Evolutionary conservation across 2,797 vertebrate genomes (phyloP).

Genomic region (Morelia viridis): DNA sequence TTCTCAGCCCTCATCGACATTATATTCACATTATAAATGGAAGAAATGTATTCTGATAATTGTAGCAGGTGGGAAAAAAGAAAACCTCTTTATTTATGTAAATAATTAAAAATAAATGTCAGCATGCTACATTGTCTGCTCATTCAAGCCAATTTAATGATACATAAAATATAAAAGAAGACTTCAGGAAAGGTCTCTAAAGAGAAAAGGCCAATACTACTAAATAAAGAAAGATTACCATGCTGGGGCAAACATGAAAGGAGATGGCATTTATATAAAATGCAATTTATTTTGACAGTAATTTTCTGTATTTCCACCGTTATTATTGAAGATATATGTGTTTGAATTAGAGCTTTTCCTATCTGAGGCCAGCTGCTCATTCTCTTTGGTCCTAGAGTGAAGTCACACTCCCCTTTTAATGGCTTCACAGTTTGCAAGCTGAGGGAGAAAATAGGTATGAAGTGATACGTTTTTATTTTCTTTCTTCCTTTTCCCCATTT

Average conservation of each 20-base stretch:
- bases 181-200: constrained; percentile 66
- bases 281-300: constrained; percentile 68
- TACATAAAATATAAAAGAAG: constrained; percentile 63
- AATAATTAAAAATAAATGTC: constrained; percentile 73
- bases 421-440: constrained; percentile 60
- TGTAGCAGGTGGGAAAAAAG: constrained; percentile 54
- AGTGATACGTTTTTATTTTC: constrained; percentile 60
- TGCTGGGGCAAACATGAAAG: constrained; percentile 58
- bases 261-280: constrained; percentile 70
- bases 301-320: constrained; percentile 68
- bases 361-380: constrained; percentile 54
- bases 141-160: constrained; percentile 68
- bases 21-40: constrained; percentile 49
- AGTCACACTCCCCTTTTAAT: constrained; percentile 63
- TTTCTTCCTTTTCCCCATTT: constrained; percentile 44
- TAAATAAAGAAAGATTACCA: constrained; percentile 68
- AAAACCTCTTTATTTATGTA: constrained; percentile 63
- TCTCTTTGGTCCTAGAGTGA: constrained; percentile 54
- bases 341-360: constrained; percentile 59
- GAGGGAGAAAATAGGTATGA: constrained; percentile 57
- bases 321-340: constrained; percentile 67
- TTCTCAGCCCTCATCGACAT: constrained; percentile 27
- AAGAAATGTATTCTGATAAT: constrained; percentile 59
- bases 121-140: constrained; percentile 55
- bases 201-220: constrained; percentile 68